Conservation (phyloP, 2,113 vertebrate species). For the Morone chrysops region DNA sequence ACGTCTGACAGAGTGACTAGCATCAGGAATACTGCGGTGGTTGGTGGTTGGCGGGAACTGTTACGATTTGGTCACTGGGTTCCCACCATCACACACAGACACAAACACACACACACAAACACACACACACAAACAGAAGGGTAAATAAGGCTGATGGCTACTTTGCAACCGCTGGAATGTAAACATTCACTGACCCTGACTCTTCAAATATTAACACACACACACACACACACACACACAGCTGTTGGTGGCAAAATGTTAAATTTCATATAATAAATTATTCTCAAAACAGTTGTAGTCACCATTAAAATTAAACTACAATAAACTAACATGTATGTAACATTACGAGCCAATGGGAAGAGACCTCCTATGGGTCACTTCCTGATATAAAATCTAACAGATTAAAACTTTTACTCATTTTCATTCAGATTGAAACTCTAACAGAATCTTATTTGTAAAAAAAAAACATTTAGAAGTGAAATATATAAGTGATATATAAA, state of each 20-base stretch:
- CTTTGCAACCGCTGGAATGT: constrained; percentile 42
- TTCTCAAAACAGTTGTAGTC: not conserved
- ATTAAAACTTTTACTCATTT: no score
- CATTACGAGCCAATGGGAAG: no score
- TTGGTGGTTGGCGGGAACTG: constrained; percentile 10
- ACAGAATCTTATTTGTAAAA: no score
- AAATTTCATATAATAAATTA: not conserved
- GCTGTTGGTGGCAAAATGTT: not conserved
- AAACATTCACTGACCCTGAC: constrained; percentile 44
- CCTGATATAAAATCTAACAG: no score
- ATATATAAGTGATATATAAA: no score
- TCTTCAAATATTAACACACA: constrained; percentile 39
- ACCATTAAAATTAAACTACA: not conserved
- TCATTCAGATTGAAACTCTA: no score
- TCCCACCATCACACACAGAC: constrained; percentile 12
- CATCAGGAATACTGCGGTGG: not conserved
- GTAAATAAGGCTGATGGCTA: constrained; percentile 41
- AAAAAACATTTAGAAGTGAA: no score
- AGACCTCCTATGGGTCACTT: no score
- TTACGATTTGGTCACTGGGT: constrained; percentile 20
- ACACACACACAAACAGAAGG: constrained; percentile 14
- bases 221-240: constrained; percentile 19
- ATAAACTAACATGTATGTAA: no score
- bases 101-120: constrained; percentile 21
- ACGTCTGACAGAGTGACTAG: no score